These are phyloP conservation scores for Holocentrus rufus DNA, from an alignment of 2,797 vertebrate species.

Conservation along the genomic window DNA sequence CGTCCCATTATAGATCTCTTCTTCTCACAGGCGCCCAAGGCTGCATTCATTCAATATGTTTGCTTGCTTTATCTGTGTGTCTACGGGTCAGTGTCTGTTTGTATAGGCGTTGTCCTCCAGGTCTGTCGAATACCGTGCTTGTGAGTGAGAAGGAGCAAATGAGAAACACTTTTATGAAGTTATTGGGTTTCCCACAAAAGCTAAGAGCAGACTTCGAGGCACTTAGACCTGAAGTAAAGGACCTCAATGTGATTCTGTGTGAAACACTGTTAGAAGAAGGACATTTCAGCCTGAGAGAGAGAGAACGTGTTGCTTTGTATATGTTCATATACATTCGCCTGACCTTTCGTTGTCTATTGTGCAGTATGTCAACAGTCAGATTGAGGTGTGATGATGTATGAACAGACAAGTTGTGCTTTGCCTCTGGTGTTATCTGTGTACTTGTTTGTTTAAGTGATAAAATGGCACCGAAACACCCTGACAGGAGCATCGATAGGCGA, in stretches of 20 bases:
- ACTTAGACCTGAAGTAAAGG: slow-evolving; percentile 56
- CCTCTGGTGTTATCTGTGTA: slow-evolving; percentile 31
- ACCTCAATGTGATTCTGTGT: slow-evolving; percentile 33
- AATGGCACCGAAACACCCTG: slow-evolving; percentile 41
- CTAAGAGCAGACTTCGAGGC: slow-evolving; percentile 45
- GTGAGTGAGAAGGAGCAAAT: slow-evolving; percentile 1
- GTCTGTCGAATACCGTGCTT: slow-evolving; percentile 9
- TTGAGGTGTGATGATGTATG: slow-evolving; percentile 52
- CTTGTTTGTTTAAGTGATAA: slow-evolving; percentile 25
- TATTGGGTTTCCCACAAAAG: slow-evolving; percentile 50
- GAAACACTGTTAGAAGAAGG: slow-evolving; percentile 8
- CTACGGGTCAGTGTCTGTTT: slow-evolving; percentile 16
- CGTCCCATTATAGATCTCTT: slow-evolving; percentile 50
- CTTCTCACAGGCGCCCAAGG: slow-evolving; percentile 35
- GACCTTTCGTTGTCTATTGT: slow-evolving; percentile 52
- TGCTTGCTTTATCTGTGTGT: slow-evolving; percentile 31
- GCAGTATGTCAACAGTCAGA: slow-evolving; percentile 25
- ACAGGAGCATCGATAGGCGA: slow-evolving; percentile 39
- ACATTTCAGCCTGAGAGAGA: background rate
- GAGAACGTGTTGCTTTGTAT: background rate
- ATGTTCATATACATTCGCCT: slow-evolving; percentile 22
- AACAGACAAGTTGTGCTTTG: slow-evolving; percentile 24
- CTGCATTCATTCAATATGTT: slow-evolving; percentile 44
- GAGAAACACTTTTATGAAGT: slow-evolving; percentile 22
- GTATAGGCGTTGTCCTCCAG: slow-evolving; percentile 27